phyloP scores from a whole-genome alignment of 2,113 vertebrate species.

The Numida meleagris region DNA sequence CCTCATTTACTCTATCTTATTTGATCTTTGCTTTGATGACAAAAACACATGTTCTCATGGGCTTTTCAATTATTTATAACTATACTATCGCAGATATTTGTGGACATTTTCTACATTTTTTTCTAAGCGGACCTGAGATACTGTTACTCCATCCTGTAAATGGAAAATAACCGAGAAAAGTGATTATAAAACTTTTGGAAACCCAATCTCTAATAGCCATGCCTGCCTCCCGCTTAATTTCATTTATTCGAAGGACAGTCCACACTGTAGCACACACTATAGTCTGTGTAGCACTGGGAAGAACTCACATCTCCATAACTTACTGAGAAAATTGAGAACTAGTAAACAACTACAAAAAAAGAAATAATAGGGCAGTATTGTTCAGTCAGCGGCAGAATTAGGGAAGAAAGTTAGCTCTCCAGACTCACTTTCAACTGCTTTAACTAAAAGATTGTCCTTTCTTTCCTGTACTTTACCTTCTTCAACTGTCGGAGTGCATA shows the following conservation, averaged over 20 bases:
- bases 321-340: not conserved
- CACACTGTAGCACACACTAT: no score
- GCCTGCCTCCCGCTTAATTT: not conserved
- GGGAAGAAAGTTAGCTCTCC: not conserved
- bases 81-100: not conserved
- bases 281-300: not conserved
- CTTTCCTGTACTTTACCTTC: not conserved
- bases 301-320: not conserved
- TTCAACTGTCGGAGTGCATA: not conserved
- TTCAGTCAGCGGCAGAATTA: not conserved
- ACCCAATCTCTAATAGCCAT: not conserved
- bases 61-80: not conserved
- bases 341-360: not conserved
- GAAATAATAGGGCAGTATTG: not conserved
- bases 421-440: not conserved
- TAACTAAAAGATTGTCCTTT: not conserved
- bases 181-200: not conserved
- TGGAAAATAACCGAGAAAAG: not conserved
- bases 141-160: not conserved
- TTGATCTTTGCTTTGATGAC: not conserved
- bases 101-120: not conserved
- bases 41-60: not conserved
- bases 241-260: not conserved
- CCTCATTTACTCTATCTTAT: not conserved
- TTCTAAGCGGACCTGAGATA: not conserved